Evolutionary conservation across 2,113 vertebrate genomes (phyloP).

Genomic region (Percina caprodes): DNA sequence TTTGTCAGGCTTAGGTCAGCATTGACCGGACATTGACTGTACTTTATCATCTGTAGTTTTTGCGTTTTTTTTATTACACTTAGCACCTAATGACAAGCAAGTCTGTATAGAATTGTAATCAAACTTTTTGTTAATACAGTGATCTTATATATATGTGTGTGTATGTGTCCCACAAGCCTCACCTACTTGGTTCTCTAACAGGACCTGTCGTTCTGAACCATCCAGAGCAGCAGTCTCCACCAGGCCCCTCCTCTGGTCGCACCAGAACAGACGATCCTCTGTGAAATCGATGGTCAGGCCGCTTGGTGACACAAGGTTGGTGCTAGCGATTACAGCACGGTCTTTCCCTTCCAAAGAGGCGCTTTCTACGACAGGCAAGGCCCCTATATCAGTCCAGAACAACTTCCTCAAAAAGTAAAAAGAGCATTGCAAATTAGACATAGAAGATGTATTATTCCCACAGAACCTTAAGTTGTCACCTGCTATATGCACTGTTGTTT

Average conservation of each 20-base stretch:
- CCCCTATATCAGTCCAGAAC: constrained; percentile 93
- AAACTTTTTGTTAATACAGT: background rate
- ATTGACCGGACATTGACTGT: background rate
- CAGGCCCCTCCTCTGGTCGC: constrained; percentile 85
- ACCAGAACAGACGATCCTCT: constrained; percentile 90
- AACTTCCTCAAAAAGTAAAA: constrained; percentile 87
- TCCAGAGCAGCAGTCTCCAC: constrained; percentile 90
- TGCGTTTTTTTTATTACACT: background rate
- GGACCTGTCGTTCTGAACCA: constrained; percentile 87
- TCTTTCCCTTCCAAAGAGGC: constrained; percentile 86
- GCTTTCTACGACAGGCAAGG: constrained; percentile 86
- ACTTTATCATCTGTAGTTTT: background rate
- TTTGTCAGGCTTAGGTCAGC: background rate
- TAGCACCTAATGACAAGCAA: background rate
- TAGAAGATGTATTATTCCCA: too few relatives aligned
- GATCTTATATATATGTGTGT: constrained; percentile 7
- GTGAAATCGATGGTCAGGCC: constrained; percentile 90
- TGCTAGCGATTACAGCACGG: constrained; percentile 81
- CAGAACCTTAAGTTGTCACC: background rate
- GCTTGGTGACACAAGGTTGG: constrained; percentile 86
- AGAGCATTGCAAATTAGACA: background rate
- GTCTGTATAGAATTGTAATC: background rate
- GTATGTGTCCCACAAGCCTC: constrained; percentile 83
- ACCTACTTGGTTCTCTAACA: constrained; percentile 96
- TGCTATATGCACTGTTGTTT: background rate